Evolutionary conservation across 2,797 vertebrate genomes (phyloP).

Genomic region (Mormyrops attenuatus): DNA sequence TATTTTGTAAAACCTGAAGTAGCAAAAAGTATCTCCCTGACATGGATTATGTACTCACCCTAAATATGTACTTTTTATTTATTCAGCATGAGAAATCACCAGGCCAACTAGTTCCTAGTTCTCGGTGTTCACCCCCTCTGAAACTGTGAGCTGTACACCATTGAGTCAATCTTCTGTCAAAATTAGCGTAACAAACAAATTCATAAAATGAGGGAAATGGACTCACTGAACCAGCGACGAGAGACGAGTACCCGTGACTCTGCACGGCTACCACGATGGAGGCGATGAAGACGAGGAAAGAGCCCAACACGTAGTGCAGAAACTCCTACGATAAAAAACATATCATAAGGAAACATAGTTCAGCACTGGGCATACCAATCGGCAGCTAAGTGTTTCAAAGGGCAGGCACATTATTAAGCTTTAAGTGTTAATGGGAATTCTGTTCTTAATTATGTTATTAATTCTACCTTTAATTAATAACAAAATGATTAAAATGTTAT

Average conservation of each 20-base stretch:
- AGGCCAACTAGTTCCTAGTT: not conserved
- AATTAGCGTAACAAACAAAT: not conserved
- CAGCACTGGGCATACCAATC: not conserved
- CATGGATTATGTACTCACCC: not conserved
- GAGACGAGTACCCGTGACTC: constrained; percentile 45
- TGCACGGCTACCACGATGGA: constrained; percentile 62
- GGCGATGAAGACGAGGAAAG: constrained; percentile 65
- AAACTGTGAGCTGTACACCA: not conserved
- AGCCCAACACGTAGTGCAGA: constrained; percentile 66
- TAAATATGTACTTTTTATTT: not conserved
- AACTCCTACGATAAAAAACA: constrained; percentile 54
- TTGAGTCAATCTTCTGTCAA: not conserved
- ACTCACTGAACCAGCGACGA: constrained; percentile 72
- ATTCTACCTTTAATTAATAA: not conserved
- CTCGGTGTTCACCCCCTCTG: not conserved
- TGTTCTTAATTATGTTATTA: not conserved
- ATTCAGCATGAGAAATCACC: not conserved
- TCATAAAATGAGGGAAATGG: not conserved
- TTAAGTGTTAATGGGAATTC: no score
- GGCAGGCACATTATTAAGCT: not conserved
- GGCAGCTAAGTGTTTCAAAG: not conserved
- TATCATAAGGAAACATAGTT: constrained; percentile 4
- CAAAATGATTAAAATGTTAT: not conserved
- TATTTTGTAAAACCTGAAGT: not conserved
- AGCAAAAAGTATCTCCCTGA: not conserved